A percentile compares a stretch with the other conserved stretches of the same genome.
Evolutionary conservation across 2,888 invertebrate species (phyloP).

Genomic region (Cybosia mesomella): DNA sequence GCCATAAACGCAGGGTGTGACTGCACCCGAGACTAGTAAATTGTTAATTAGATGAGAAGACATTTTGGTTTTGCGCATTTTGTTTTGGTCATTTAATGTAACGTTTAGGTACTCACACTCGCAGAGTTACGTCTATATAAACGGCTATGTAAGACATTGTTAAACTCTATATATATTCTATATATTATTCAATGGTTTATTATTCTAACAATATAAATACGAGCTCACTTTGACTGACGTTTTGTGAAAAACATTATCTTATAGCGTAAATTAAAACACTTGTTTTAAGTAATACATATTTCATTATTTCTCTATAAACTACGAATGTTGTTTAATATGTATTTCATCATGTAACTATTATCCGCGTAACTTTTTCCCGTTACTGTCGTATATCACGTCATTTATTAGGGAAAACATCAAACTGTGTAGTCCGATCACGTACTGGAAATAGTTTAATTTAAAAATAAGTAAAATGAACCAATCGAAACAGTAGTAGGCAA

Average conservation of each 20-base stretch:
- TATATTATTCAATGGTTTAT: background rate
- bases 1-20: conserved; percentile 39
- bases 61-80: conserved; percentile 68
- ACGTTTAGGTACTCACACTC: conserved; percentile 12
- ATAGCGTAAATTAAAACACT: background rate
- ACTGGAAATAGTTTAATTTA: background rate
- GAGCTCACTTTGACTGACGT: background rate
- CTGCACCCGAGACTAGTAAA: conserved; percentile 23
- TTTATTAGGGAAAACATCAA: conserved; percentile 18
- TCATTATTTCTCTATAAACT: background rate
- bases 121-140: background rate
- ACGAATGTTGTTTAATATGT: background rate
- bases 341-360: conserved; percentile 1
- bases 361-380: conserved; percentile 34
- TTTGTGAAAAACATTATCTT: background rate
- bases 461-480: background rate
- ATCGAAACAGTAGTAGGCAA: background rate
- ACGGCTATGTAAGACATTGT: background rate
- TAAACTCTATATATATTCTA: background rate
- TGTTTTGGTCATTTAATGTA: conserved; percentile 55
- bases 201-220: background rate
- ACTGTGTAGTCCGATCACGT: background rate
- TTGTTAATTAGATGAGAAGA: conserved; percentile 51
- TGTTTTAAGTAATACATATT: background rate
- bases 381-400: conserved; percentile 27